Evolutionary conservation across 1,140 invertebrate genomes (phyloP).

Genomic region (Limonius californicus): DNA sequence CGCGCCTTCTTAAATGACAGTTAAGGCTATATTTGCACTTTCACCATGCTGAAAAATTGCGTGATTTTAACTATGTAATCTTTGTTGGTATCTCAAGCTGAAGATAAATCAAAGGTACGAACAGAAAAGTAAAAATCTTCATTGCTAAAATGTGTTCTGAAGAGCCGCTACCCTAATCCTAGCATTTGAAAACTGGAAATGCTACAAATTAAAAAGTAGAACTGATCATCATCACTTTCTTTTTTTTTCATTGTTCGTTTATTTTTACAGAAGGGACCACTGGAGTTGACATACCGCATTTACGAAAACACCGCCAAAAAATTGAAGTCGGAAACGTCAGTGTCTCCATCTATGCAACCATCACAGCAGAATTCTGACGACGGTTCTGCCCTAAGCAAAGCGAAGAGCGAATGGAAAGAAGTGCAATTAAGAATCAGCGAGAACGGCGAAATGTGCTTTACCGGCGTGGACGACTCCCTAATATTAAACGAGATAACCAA

Average conservation of each 20-base stretch:
- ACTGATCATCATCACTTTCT: no score
- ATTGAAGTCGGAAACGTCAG: conserved; percentile 27
- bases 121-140: no score
- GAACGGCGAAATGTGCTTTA: conserved; percentile 65
- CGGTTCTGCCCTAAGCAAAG: not conserved
- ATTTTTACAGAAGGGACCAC: conserved; percentile 56
- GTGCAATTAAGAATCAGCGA: conserved; percentile 67
- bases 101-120: no score
- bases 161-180: no score
- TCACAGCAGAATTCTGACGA: not conserved
- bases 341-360: conserved; percentile 1
- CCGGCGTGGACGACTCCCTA: conserved; percentile 46
- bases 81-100: no score
- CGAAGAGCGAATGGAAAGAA: conserved; percentile 55
- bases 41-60: no score
- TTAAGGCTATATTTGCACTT: no score
- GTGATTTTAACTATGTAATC: no score
- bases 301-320: conserved; percentile 50
- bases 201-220: no score
- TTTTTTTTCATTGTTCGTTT: conserved; percentile 13
- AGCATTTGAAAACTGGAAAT: no score
- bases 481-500: conserved; percentile 1
- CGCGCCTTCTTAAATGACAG: no score
- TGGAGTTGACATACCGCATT: conserved; percentile 60
- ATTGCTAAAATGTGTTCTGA: no score